phyloP scores from a whole-genome alignment of 2,888 invertebrate species.

The Pristionchus entomophagus region DNA sequence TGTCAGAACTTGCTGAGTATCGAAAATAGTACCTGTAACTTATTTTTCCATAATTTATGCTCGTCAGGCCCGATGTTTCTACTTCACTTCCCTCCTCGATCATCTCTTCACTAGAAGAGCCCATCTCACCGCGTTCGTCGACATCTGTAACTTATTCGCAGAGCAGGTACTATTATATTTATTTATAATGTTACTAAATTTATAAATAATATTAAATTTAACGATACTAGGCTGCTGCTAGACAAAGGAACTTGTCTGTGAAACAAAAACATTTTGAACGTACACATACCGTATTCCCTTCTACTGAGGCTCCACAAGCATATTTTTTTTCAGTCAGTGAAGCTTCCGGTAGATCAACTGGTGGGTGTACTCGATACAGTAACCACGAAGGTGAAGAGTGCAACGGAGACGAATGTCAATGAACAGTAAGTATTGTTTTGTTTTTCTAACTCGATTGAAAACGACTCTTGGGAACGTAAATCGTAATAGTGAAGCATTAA shows the following conservation, averaged over 20 bases:
- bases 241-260: background rate
- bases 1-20: background rate
- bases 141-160: background rate
- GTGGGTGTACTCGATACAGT: constrained; percentile 12
- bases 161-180: background rate
- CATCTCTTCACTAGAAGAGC: constrained; percentile 4
- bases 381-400: constrained; percentile 21
- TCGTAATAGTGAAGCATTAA: too few relatives aligned
- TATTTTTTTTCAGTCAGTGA: background rate
- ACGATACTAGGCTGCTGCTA: too few relatives aligned
- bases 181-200: too few relatives aligned
- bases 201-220: background rate
- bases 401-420: background rate
- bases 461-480: too few relatives aligned
- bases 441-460: too few relatives aligned
- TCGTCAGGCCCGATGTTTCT: constrained; percentile 5
- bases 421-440: background rate
- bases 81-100: constrained; percentile 8
- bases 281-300: background rate
- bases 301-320: too few relatives aligned
- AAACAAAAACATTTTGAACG: background rate
- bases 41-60: background rate
- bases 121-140: constrained; percentile 31
- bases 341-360: constrained; percentile 6
- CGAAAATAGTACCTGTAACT: background rate